Evolutionary conservation across 2,797 vertebrate genomes (phyloP).

Genomic region (Tapirus indicus): DNA sequence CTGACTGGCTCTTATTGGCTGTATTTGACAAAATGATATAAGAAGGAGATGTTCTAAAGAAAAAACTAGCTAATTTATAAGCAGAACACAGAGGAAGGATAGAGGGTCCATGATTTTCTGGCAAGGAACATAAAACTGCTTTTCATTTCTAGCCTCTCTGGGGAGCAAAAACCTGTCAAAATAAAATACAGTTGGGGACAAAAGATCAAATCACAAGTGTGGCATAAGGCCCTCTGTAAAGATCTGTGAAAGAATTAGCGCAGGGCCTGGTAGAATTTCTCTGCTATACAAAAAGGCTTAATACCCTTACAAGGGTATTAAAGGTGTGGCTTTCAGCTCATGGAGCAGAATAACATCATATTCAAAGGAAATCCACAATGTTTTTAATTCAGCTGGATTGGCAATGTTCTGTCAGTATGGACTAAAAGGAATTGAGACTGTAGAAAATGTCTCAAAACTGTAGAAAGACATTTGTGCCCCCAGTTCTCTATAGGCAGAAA

Average conservation of each 20-base stretch:
- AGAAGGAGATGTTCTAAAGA: conserved; percentile 17
- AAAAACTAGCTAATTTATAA: neutral
- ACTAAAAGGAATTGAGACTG: neutral
- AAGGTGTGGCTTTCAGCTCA: neutral
- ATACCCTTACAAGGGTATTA: neutral
- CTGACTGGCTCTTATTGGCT: neutral
- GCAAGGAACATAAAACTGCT: neutral
- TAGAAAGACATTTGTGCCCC: neutral
- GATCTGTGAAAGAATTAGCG: neutral
- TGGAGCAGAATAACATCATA: neutral
- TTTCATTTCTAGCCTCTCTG: neutral
- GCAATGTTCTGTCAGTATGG: neutral
- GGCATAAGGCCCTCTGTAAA: neutral
- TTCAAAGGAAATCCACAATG: neutral
- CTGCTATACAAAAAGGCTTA: neutral
- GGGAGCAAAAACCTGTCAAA: conserved; percentile 7
- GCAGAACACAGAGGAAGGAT: conserved; percentile 28
- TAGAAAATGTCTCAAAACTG: neutral
- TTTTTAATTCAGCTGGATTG: conserved; percentile 27
- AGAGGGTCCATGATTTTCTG: conserved; percentile 6
- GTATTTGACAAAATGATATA: neutral
- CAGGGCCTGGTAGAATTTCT: neutral
- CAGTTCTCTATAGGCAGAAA: neutral
- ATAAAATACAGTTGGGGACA: neutral
- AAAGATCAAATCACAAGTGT: conserved; percentile 38